A percentile compares a stretch with the other conserved stretches of the same genome.
Evolutionary conservation across 2,113 vertebrate species (phyloP).

Genomic region (Labrus mixtus): DNA sequence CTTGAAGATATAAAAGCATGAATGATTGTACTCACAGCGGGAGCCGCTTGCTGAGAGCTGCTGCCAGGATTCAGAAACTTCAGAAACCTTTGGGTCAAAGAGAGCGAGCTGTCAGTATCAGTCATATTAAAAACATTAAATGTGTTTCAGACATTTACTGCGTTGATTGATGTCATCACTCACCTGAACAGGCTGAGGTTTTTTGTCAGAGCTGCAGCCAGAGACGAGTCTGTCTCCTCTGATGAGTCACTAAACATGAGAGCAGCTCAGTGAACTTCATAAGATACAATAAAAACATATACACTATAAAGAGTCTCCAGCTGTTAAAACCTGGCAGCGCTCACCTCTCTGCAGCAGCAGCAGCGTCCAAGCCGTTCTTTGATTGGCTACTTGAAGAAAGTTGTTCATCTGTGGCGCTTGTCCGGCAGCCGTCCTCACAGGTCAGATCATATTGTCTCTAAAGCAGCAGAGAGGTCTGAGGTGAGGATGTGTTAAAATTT

Average conservation of each 20-base stretch:
- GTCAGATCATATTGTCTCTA: constrained; percentile 17
- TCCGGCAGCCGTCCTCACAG: background rate
- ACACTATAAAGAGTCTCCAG: background rate
- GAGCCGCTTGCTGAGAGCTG: background rate
- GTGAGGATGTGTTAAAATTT: background rate
- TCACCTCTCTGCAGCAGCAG: constrained; percentile 52
- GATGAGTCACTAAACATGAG: constrained; percentile 6
- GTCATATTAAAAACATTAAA: background rate
- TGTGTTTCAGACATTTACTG: background rate
- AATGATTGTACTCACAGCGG: constrained; percentile 58
- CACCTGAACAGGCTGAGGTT: constrained; percentile 67
- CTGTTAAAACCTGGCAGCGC: background rate
- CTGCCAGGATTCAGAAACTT: constrained; percentile 66
- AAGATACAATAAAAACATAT: background rate
- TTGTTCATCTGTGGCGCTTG: constrained; percentile 2
- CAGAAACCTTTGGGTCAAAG: constrained; percentile 51
- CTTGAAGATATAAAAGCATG: no score
- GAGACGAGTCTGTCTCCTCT: constrained; percentile 56
- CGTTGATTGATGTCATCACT: background rate
- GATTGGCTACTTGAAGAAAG: background rate
- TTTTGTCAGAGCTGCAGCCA: constrained; percentile 58
- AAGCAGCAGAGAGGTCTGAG: constrained; percentile 21
- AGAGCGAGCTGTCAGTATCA: background rate
- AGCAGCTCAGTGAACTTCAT: background rate
- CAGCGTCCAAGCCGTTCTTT: background rate